phyloP scores from a whole-genome alignment of 1,140 invertebrate genomes.

The Adelges cooleyi region DNA sequence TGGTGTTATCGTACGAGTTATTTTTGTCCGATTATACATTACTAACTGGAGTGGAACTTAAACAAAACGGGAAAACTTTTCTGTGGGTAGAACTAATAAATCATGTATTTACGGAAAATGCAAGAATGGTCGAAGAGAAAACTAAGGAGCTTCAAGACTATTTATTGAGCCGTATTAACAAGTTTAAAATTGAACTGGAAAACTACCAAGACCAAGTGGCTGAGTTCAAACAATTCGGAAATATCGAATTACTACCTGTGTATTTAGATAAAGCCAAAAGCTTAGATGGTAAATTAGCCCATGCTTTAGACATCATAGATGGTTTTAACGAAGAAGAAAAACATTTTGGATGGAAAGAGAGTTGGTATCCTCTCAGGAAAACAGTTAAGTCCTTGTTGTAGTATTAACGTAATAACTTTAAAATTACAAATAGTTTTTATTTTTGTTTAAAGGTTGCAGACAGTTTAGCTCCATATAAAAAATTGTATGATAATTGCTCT shows the following conservation, averaged over 20 bases:
- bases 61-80: constrained; percentile 73
- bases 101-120: constrained; percentile 67
- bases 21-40: constrained; percentile 69
- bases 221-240: constrained; percentile 77
- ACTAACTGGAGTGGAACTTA: constrained; percentile 70
- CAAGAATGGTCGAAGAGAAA: constrained; percentile 67
- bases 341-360: constrained; percentile 78
- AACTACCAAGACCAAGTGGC: constrained; percentile 68
- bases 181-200: constrained; percentile 70
- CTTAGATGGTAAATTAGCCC: constrained; percentile 54
- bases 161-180: constrained; percentile 49
- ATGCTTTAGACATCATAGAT: constrained; percentile 70
- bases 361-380: constrained; percentile 60
- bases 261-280: constrained; percentile 70
- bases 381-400: background rate
- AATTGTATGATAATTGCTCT: constrained; percentile 74
- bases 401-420: too few relatives aligned
- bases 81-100: constrained; percentile 69
- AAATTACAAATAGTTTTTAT: background rate
- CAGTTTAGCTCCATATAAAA: constrained; percentile 59
- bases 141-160: constrained; percentile 73
- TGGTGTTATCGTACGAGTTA: constrained; percentile 47
- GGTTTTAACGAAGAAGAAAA: constrained; percentile 85
- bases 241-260: constrained; percentile 69
- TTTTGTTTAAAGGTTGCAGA: constrained; percentile 33